A percentile compares a stretch with the other conserved stretches of the same genome.
phyloP scores from a whole-genome alignment of 2,113 vertebrate species.

The Tretioscincus oriximinensis region DNA sequence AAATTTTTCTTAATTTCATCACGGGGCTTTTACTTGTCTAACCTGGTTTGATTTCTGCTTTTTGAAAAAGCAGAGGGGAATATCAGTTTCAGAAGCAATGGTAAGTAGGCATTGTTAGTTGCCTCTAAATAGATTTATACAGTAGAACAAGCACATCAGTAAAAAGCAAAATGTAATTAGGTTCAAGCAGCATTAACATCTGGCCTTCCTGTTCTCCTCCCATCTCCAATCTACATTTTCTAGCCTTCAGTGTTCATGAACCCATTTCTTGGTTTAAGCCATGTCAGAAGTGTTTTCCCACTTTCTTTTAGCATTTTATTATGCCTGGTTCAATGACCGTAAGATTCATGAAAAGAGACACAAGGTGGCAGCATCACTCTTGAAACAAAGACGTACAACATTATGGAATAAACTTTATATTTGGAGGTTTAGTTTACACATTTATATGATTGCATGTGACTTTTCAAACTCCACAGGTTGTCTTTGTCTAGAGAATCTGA shows the following conservation, averaged over 20 bases:
- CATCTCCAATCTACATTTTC: too few relatives aligned
- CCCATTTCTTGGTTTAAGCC: too few relatives aligned
- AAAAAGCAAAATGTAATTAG: too few relatives aligned
- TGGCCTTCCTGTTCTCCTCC: too few relatives aligned
- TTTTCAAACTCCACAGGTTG: not conserved
- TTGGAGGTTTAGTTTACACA: not conserved
- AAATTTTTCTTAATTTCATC: not conserved
- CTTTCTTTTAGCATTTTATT: too few relatives aligned
- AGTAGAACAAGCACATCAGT: not conserved
- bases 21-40: not conserved
- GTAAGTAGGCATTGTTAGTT: not conserved
- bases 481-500: not conserved
- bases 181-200: too few relatives aligned
- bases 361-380: slow-evolving; percentile 49
- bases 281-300: too few relatives aligned
- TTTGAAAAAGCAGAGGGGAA: not conserved
- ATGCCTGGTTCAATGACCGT: not conserved
- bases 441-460: not conserved
- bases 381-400: not conserved
- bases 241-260: not conserved
- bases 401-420: accelerated
- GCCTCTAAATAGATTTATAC: not conserved
- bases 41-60: too few relatives aligned
- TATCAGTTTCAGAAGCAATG: not conserved
- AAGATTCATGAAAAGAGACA: slow-evolving; percentile 13